Evolutionary conservation across 2,113 vertebrate genomes (phyloP), one percentile per base, ranked within the genome.

Genomic region (Cottus gobio): DNA sequence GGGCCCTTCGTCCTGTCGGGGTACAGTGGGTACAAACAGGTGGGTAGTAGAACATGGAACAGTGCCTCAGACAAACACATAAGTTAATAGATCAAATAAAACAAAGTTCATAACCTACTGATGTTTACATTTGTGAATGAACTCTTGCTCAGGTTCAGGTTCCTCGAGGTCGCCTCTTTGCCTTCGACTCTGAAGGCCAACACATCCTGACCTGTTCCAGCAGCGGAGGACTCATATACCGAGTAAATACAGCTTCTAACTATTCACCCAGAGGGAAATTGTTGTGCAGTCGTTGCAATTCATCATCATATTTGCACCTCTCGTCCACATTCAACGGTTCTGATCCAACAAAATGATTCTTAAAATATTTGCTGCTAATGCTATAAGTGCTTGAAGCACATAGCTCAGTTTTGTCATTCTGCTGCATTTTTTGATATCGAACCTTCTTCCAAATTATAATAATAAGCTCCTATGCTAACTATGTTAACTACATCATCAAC

Each of bases 21-120:
- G 0, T 99, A 98, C 92, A 99, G 98, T 0, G 98, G 98, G 13
- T 99, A 99, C 90, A 99, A 97, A 87, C 98, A 99, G 93, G 98
- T 99, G 34, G 18, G 56, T 15, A 3, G 56, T 15, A 3, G n/a
- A 4, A 62, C 39, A 50, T 69, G 52, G 44, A 75, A 61, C 48
- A 9, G 22, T 8, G 3, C 48, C 16, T 50, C 18, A 34, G 34
- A 6, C 34, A 3, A 5, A 34, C 3, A 34, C 3, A 34, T 4
- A 5, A 34, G 34, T 5, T 5, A 34, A 34, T 6, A 5, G 34
- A 34, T 57, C 0, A 26, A 18, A 20, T 10, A 4, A 62, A 63
- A 56, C 20, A 6, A 60, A 56, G 37, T 11, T 37, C 6, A 65
- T 26, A 39, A 52, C 24, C 12, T 7, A 1, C 0, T 24, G 13